Evolutionary conservation across 1,140 invertebrate genomes (phyloP), one percentile per base, ranked within the genome.

Genomic region (Glossosoma conforme): DNA sequence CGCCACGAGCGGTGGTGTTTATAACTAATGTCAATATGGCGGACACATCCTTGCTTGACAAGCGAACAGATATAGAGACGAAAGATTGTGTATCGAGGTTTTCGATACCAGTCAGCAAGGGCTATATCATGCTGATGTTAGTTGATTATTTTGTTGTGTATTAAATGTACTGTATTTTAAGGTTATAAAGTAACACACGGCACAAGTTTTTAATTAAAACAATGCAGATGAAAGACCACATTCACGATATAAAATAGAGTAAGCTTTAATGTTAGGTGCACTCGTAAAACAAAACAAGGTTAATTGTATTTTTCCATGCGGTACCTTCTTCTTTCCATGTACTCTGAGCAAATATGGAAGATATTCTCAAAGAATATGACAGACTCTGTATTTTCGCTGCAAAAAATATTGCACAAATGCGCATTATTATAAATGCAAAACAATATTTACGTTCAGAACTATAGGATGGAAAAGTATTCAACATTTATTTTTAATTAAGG

Each of bases 281-380:
- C 25, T 28, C 6, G 6, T 8, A 28, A 28, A n/a, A 6, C 6
- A 28, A 28, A 28, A n/a, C 6, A 28, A 8, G 6, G n/a, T 28
- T n/a, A 28, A 28, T 18, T 50, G n/a, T n/a, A n/a, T n/a, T n/a
- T n/a, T n/a, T n/a, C n/a, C n/a, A n/a, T n/a, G n/a, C n/a, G n/a
- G 47, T 64, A 69, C 67, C 66, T 60, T 56, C 46, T 61, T 63
- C 59, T 55, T 28, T 61, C 59, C 57, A 60, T 64, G 44, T 68
- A 69, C 44, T 74, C 66, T 33, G 62, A 61, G 51, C 67, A 72
- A 42, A 71, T 65, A 41, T 71, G 69, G 56, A 68, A 74, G 47
- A 74, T 67, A 52, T 65, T 66, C 18, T 67, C 59, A 46, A 74
- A 42, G 52, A 71, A 74, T 33, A 58, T 46, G 21, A 40, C 35